Evolutionary conservation across 2,888 invertebrate species (phyloP).

Genomic region (Drosophila melanosoma): DNA sequence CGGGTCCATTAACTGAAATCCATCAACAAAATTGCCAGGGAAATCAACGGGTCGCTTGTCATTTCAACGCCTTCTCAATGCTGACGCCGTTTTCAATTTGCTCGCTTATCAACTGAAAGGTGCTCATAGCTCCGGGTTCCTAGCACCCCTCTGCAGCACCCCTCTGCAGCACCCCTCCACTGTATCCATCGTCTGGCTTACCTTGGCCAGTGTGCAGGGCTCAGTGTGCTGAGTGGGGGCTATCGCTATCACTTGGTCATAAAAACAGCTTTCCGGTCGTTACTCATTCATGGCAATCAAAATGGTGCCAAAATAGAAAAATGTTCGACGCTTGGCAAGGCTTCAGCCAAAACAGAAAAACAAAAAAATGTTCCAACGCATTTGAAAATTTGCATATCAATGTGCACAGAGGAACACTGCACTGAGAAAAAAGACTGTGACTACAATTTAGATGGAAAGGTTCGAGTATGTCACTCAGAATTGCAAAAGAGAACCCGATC

Average conservation of each 20-base stretch:
- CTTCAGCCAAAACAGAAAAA: constrained; percentile 15
- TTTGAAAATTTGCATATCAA: constrained; percentile 81
- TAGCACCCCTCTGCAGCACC: not conserved
- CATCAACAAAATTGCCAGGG: constrained; percentile 82
- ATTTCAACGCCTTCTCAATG: constrained; percentile 72
- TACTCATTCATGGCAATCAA: constrained; percentile 83
- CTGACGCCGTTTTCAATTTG: constrained; percentile 77
- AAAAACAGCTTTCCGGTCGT: constrained; percentile 84
- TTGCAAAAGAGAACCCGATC: too few relatives aligned
- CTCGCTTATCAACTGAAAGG: constrained; percentile 66
- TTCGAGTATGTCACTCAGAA: not conserved
- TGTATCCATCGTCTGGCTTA: constrained; percentile 36
- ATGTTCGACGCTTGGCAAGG: constrained; percentile 34
- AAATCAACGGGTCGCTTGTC: constrained; percentile 73
- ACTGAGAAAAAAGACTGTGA: constrained; percentile 44
- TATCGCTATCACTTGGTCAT: constrained; percentile 80
- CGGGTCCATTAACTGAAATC: constrained; percentile 81
- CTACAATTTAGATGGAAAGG: accelerated
- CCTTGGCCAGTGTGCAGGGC: constrained; percentile 53
- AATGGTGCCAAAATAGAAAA: constrained; percentile 79
- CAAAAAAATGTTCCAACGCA: constrained; percentile 50
- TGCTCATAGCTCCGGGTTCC: constrained; percentile 34
- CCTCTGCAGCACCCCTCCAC: not conserved
- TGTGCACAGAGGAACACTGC: constrained; percentile 49
- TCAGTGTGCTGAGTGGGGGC: constrained; percentile 14